Percentiles rank a stretch among this genome's conserved stretches.
These are phyloP conservation scores for Huso huso DNA, from an alignment of 2,797 vertebrate genomes.

Conservation along the genomic window DNA sequence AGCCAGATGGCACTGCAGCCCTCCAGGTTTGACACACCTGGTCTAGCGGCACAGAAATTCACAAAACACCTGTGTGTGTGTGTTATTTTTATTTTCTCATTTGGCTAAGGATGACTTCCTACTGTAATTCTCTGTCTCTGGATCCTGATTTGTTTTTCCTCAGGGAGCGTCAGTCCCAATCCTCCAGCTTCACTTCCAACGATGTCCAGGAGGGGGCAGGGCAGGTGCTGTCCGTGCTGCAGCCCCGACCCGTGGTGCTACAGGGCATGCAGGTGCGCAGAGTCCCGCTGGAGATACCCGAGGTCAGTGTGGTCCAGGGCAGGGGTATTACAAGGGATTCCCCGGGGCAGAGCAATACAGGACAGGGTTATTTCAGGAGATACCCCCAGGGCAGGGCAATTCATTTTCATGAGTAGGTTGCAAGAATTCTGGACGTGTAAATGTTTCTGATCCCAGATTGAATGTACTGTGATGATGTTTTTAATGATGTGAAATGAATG, in stretches of 20 bases:
- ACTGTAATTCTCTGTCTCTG: neutral
- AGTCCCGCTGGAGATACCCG: slow-evolving; percentile 79
- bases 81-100: neutral
- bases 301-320: slow-evolving; percentile 57
- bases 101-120: neutral
- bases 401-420: too few relatives aligned
- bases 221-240: slow-evolving; percentile 67
- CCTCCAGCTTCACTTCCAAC: slow-evolving; percentile 83
- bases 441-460: too few relatives aligned
- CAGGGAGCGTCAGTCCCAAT: slow-evolving; percentile 84
- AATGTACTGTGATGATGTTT: too few relatives aligned
- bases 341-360: too few relatives aligned
- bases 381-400: too few relatives aligned
- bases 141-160: neutral
- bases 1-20: too few relatives aligned
- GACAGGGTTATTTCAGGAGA: too few relatives aligned
- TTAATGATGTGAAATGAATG: too few relatives aligned
- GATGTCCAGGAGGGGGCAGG: slow-evolving; percentile 70
- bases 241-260: slow-evolving; percentile 73
- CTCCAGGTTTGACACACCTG: too few relatives aligned
- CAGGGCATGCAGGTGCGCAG: slow-evolving; percentile 91
- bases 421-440: too few relatives aligned
- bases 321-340: neutral
- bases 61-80: too few relatives aligned
- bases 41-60: too few relatives aligned